Percentiles rank a stretch among this genome's conserved stretches.
These are phyloP conservation scores for Phodopus roborovskii DNA, from an alignment of 2,113 vertebrate species.

Conservation along the genomic window DNA sequence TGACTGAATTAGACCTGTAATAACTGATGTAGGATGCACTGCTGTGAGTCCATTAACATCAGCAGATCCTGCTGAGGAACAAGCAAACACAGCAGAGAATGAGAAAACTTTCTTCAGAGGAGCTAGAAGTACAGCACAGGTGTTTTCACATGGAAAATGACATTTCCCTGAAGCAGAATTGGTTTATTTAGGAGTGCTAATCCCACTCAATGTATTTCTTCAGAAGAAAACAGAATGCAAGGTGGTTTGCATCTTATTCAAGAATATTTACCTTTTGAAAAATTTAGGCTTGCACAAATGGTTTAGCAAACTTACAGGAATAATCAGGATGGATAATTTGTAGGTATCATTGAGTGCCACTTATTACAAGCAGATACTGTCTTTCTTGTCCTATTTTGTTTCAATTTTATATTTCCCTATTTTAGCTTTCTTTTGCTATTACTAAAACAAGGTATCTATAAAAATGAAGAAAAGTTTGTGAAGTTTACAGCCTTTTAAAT, in stretches of 20 bases:
- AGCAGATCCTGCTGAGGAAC: slow-evolving; percentile 91
- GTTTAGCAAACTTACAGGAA: slow-evolving; percentile 39
- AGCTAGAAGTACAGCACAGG: slow-evolving; percentile 84
- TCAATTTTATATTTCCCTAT: neutral
- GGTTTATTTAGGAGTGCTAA: slow-evolving; percentile 76
- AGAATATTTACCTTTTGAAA: slow-evolving; percentile 65
- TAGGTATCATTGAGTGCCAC: slow-evolving; percentile 40
- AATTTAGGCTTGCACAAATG: slow-evolving; percentile 68
- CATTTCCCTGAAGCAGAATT: slow-evolving; percentile 77
- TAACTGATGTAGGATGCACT: slow-evolving; percentile 94
- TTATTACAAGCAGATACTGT: slow-evolving; percentile 21
- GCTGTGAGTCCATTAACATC: slow-evolving; percentile 98
- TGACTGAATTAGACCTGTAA: slow-evolving; percentile 98
- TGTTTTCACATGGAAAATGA: slow-evolving; percentile 80
- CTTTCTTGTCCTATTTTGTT: neutral
- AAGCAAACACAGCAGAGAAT: slow-evolving; percentile 89
- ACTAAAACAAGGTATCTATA: neutral
- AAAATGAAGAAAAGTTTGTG: neutral
- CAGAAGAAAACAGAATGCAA: slow-evolving; percentile 55
- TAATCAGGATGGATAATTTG: neutral
- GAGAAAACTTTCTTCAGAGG: slow-evolving; percentile 86
- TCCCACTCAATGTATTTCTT: slow-evolving; percentile 62
- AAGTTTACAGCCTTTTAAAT: neutral
- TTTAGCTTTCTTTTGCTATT: neutral
- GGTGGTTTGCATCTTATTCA: slow-evolving; percentile 35